Base-by-base conservation (phyloP, 1,140 invertebrate species). In the Drosophila oshimai region DNA sequence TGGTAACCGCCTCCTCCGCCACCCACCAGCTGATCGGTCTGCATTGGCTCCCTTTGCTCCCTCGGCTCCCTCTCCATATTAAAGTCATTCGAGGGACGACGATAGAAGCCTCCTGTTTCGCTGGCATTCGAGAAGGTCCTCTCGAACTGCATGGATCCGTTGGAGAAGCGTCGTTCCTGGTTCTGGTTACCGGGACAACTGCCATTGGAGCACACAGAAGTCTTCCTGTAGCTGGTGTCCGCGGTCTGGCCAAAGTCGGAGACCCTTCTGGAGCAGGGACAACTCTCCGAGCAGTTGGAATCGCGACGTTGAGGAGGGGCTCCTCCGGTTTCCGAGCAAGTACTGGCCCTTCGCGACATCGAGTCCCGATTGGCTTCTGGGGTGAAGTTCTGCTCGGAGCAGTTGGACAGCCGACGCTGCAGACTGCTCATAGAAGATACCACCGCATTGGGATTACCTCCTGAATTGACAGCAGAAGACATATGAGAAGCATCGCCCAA, bases 281-380 rank as follows among this genome's bases (percentile, higher is more conserved):
- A 91, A 42, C 64, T 88, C 26, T 91, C 90, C 4, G 90, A 91
- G 34, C 90, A 91, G n/a, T 89, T 88, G 1, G 90, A 91, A 6
- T 88, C 81, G 3, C 90, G 87, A 5, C 90, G 65, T 44, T 90
- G 84, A 0, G 89, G 81, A 2, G 89, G 81, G 1, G 50, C 64
- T 2, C 61, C 73, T 17, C 65, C 74, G 18, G 60, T 73, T 4
- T 89, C 84, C 33, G 90, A 91, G 47, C 89, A 91, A 28, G 84
- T 90, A 29, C 90, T 91, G 17, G 80, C 51, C 22, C 90, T 75
- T 2, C 90, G 78, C 4, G 88, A 89, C 46, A 75, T 58, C 2
- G 69, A 15, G 0, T n/a, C n/a, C n/a, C 31, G 9, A 24, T 22
- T 76, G 12, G 6, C 57, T 22, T 74, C 77, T 3, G 46, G 42